A percentile compares a stretch with the other conserved stretches of the same genome.
These are phyloP conservation scores for Mellilla xanthometata DNA, from an alignment of 2,888 invertebrate species.

Conservation along the genomic window DNA sequence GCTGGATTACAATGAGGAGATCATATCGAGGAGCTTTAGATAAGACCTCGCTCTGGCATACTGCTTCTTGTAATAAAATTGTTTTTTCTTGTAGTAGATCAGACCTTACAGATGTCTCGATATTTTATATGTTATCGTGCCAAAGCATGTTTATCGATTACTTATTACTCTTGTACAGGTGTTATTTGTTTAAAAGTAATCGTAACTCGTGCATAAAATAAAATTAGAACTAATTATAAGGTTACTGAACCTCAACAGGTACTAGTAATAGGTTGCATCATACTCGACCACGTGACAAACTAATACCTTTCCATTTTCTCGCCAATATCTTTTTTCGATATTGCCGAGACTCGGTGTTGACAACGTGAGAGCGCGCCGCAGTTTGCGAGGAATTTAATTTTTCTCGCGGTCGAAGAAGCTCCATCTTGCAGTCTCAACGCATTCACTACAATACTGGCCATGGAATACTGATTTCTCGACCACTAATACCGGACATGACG, in stretches of 20 bases:
- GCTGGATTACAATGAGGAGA: conserved; percentile 49
- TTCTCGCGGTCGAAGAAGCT: conserved; percentile 46
- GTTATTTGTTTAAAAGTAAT: too few relatives aligned
- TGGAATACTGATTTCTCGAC: conserved; percentile 59
- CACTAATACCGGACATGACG: conserved; percentile 27
- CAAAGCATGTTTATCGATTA: too few relatives aligned
- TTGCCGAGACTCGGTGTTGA: conserved; percentile 14
- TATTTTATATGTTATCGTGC: too few relatives aligned
- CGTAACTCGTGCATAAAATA: too few relatives aligned
- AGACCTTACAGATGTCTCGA: neutral
- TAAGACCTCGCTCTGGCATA: conserved; percentile 22
- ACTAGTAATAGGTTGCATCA: too few relatives aligned
- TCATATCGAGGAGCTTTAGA: conserved; percentile 39
- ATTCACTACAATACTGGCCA: conserved; percentile 52
- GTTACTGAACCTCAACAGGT: too few relatives aligned
- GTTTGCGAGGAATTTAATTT: conserved; percentile 64
- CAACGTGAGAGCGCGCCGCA: conserved; percentile 42
- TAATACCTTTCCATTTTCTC: neutral
- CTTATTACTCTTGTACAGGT: too few relatives aligned
- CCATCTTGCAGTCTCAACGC: conserved; percentile 44
- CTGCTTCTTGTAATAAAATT: neutral
- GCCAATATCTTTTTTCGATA: conserved; percentile 16
- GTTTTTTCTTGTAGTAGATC: neutral
- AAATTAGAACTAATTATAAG: too few relatives aligned
- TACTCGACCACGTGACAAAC: too few relatives aligned